Conservation (phyloP, 1,140 invertebrate species). For the Apis cerana region DNA sequence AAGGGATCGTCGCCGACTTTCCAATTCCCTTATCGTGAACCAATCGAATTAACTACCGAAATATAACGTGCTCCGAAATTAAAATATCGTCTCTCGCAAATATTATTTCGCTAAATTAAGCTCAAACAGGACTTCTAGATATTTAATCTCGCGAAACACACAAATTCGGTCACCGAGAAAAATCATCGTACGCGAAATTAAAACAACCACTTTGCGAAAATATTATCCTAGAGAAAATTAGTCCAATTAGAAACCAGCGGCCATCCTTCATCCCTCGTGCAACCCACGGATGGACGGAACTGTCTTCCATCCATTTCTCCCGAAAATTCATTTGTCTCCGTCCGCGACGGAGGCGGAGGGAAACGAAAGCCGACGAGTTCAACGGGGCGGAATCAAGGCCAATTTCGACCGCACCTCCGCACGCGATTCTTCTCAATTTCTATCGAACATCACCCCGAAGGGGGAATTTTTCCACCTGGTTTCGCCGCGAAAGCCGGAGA, state of each 20-base stretch:
- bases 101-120: too few relatives aligned
- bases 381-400: constrained; percentile 53
- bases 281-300: not conserved
- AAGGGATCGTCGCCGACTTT: too few relatives aligned
- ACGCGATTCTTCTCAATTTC: constrained; percentile 51
- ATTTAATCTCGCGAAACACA: too few relatives aligned
- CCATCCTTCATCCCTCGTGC: not conserved
- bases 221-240: not conserved
- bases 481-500: not conserved
- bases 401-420: constrained; percentile 27
- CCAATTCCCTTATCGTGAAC: too few relatives aligned
- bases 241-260: not conserved
- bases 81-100: too few relatives aligned
- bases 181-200: too few relatives aligned
- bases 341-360: not conserved
- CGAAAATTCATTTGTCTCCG: constrained; percentile 49
- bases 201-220: too few relatives aligned
- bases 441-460: constrained; percentile 36
- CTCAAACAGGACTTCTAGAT: too few relatives aligned
- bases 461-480: not conserved
- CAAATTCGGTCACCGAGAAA: too few relatives aligned
- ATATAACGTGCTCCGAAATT: too few relatives aligned
- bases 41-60: too few relatives aligned
- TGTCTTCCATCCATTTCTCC: constrained; percentile 31
- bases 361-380: constrained; percentile 37